phyloP scores from a whole-genome alignment of 2,888 invertebrate genomes.

The Acanthosoma haemorrhoidale region DNA sequence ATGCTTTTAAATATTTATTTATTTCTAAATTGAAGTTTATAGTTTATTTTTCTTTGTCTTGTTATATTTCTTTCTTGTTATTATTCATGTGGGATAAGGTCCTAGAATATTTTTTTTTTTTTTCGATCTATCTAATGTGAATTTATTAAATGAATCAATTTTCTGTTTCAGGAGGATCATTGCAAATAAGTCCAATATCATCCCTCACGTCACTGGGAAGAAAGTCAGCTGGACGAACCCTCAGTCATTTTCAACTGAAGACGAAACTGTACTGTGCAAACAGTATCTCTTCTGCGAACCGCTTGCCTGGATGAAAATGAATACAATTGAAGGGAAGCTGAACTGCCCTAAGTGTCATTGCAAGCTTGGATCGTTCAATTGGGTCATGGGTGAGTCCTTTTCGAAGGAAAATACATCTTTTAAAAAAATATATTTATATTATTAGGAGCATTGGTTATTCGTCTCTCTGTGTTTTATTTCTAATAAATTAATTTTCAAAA shows the following conservation, averaged over 20 bases:
- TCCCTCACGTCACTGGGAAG: constrained; percentile 61
- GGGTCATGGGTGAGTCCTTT: constrained; percentile 67
- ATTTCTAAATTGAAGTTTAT: background rate
- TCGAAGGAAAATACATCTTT: too few relatives aligned
- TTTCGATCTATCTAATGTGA: too few relatives aligned
- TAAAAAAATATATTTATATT: background rate
- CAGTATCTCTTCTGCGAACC: constrained; percentile 84
- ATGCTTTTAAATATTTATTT: constrained; percentile 9
- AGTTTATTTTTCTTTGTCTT: background rate
- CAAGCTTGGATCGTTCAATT: constrained; percentile 85
- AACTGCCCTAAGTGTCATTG: constrained; percentile 77
- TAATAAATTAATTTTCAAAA: too few relatives aligned
- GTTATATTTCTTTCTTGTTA: background rate
- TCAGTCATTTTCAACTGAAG: constrained; percentile 41
- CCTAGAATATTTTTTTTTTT: too few relatives aligned
- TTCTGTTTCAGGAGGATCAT: constrained; percentile 58
- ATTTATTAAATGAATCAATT: too few relatives aligned
- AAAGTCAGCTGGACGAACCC: constrained; percentile 49
- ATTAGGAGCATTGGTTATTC: background rate
- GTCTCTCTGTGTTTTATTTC: too few relatives aligned
- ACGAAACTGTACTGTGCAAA: constrained; percentile 52
- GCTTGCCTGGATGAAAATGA: constrained; percentile 79
- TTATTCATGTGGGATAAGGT: too few relatives aligned
- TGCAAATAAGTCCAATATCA: constrained; percentile 72
- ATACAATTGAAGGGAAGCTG: constrained; percentile 71